These are phyloP conservation scores for Athripsodes cinereus DNA, from an alignment of 2,888 invertebrate species.

Conservation along the genomic window DNA sequence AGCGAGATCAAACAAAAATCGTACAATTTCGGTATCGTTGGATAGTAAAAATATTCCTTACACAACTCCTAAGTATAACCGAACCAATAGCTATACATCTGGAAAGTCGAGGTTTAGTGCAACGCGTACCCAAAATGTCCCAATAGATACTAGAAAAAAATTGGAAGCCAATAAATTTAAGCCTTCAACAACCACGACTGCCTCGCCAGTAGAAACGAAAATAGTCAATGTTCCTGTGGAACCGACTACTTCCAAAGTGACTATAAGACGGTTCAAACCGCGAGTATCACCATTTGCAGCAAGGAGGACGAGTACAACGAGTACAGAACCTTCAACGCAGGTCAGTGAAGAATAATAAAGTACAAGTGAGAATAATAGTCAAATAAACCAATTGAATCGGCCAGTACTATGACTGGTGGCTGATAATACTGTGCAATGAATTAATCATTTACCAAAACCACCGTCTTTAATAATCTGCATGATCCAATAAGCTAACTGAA, in stretches of 20 bases:
- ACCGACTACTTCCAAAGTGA: slow-evolving; percentile 33
- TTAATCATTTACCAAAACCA: slow-evolving; percentile 5
- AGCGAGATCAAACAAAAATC: slow-evolving; percentile 34
- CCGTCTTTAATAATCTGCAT: slow-evolving; percentile 12
- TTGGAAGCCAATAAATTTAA: slow-evolving; percentile 30
- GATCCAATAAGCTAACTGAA: slow-evolving; percentile 10
- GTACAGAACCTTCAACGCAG: slow-evolving; percentile 33
- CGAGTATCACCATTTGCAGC: slow-evolving; percentile 41
- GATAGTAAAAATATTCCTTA: slow-evolving; percentile 20
- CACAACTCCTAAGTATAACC: slow-evolving; percentile 24
- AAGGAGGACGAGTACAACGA: slow-evolving; percentile 35
- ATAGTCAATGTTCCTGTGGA: slow-evolving; percentile 36
- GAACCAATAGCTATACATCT: slow-evolving; percentile 29
- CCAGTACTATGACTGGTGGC: slow-evolving; percentile 22
- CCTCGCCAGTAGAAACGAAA: slow-evolving; percentile 31
- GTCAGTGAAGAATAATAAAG: slow-evolving; percentile 29
- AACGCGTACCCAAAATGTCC: slow-evolving; percentile 43
- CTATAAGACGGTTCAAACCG: slow-evolving; percentile 41
- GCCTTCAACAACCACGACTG: slow-evolving; percentile 36
- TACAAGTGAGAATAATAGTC: slow-evolving; percentile 1
- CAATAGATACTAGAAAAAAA: slow-evolving; percentile 39
- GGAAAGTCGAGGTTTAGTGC: slow-evolving; percentile 39
- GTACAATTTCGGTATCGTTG: background rate
- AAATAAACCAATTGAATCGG: slow-evolving; percentile 14
- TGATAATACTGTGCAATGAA: slow-evolving; percentile 2